Conservation (phyloP, 2,797 vertebrate species). For the Cheirogaleus major region DNA sequence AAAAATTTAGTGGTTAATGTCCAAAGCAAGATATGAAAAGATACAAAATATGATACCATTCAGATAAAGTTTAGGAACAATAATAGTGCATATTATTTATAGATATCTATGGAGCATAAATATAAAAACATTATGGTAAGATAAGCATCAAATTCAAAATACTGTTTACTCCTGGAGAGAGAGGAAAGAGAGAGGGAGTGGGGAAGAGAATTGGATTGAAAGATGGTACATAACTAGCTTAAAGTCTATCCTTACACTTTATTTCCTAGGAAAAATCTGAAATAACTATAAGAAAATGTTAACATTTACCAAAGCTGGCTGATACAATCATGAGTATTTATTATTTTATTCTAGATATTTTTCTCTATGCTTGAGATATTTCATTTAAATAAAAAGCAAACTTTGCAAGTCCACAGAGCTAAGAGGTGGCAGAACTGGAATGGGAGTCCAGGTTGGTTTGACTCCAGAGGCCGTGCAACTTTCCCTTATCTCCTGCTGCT, state of each 20-base stretch:
- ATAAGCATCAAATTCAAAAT: neutral
- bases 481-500: no score
- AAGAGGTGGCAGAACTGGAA: neutral
- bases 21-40: neutral
- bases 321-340: neutral
- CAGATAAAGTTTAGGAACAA: neutral
- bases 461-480: neutral
- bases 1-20: neutral
- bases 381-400: neutral
- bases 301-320: neutral
- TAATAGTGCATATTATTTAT: neutral
- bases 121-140: neutral
- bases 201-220: neutral
- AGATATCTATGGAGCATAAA: neutral
- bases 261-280: neutral
- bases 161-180: neutral
- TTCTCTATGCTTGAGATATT: neutral
- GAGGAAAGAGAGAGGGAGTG: neutral
- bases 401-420: neutral
- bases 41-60: neutral
- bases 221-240: neutral
- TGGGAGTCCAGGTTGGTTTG: neutral
- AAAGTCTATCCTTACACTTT: neutral
- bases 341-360: neutral
- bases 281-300: neutral